Conservation (phyloP, 1,140 invertebrate species). For the Zaprionus tsacasi region DNA sequence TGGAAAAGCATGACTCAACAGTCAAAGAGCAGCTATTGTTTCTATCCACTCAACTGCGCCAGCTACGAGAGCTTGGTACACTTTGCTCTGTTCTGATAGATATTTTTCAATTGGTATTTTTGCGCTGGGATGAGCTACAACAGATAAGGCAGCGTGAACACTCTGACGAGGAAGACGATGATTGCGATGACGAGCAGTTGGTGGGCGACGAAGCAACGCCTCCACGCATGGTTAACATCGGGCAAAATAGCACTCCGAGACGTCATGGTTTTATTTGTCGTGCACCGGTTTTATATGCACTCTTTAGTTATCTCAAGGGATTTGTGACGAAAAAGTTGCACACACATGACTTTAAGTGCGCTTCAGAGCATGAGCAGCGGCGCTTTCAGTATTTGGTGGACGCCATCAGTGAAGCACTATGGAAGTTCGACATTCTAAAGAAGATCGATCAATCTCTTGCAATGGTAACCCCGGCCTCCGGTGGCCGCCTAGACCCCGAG, state of each 20-base stretch:
- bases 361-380: constrained; percentile 47
- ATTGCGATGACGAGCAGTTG: constrained; percentile 65
- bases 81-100: constrained; percentile 72
- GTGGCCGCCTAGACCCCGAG: constrained; percentile 59
- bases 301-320: constrained; percentile 70
- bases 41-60: constrained; percentile 63
- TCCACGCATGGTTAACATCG: constrained; percentile 9
- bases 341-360: constrained; percentile 72
- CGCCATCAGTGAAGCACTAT: constrained; percentile 68
- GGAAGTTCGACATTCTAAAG: constrained; percentile 72
- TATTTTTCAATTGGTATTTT: constrained; percentile 71
- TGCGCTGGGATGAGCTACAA: constrained; percentile 77
- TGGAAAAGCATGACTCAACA: constrained; percentile 49
- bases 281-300: constrained; percentile 47
- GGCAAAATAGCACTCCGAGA: neutral
- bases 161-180: constrained; percentile 27
- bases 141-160: constrained; percentile 15
- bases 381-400: constrained; percentile 70
- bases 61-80: constrained; percentile 59
- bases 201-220: constrained; percentile 61
- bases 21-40: constrained; percentile 49
- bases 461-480: constrained; percentile 17
- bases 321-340: constrained; percentile 78
- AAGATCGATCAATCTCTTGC: constrained; percentile 68
- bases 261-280: constrained; percentile 77